A percentile compares a stretch with the other conserved stretches of the same genome.
These are phyloP conservation scores for Jordanella pulchra DNA, from an alignment of 2,797 vertebrate species.

Conservation along the genomic window DNA sequence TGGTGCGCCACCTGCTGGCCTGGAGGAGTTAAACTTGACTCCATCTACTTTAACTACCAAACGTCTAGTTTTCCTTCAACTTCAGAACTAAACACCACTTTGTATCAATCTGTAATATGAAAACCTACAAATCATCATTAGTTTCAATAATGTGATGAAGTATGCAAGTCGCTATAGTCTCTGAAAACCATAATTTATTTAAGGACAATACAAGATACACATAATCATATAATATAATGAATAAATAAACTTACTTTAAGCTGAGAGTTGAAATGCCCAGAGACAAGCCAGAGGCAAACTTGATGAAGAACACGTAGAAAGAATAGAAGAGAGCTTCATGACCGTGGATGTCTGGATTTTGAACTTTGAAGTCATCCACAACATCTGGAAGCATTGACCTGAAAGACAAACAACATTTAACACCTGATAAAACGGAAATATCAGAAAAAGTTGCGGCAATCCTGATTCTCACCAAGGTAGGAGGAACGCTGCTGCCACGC, in stretches of 20 bases:
- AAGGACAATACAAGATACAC: background rate
- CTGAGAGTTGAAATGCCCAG: slow-evolving; percentile 93
- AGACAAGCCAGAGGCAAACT: slow-evolving; percentile 92
- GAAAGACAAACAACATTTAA: background rate
- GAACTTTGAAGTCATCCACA: slow-evolving; percentile 92
- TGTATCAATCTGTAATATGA: background rate
- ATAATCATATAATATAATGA: background rate
- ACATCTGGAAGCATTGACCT: slow-evolving; percentile 98
- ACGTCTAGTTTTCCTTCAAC: background rate
- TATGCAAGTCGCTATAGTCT: background rate
- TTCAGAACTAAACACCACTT: background rate
- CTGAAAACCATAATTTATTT: background rate
- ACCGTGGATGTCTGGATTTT: slow-evolving; percentile 83
- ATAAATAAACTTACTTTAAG: slow-evolving; percentile 83
- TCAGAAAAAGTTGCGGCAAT: background rate
- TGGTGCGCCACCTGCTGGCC: too few species aligned
- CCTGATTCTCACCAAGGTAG: slow-evolving; percentile 87
- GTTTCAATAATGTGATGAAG: too few species aligned
- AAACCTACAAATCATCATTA: background rate
- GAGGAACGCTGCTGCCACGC: slow-evolving; percentile 91
- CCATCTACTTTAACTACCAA: background rate
- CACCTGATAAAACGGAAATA: background rate
- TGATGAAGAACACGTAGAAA: slow-evolving; percentile 97
- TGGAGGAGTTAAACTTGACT: too few species aligned
- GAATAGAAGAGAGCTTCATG: slow-evolving; percentile 97